Conservation (phyloP, 2,888 invertebrate species). For the Cosmia trapezina region DNA sequence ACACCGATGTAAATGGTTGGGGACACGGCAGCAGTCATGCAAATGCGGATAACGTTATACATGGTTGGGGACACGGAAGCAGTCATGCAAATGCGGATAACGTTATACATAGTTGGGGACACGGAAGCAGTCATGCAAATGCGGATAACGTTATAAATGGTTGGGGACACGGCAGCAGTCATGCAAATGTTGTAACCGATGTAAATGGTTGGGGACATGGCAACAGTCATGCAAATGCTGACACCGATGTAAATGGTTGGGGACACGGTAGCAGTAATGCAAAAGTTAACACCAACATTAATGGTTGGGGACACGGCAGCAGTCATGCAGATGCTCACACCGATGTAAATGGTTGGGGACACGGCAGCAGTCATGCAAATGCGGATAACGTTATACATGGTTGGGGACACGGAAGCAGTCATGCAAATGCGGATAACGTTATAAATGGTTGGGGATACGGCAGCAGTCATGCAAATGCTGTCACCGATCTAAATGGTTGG, state of each 20-base stretch:
- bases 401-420: not conserved
- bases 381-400: not conserved
- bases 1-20: no score
- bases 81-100: not conserved
- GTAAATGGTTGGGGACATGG: not conserved
- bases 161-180: no score
- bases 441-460: no score
- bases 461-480: not conserved
- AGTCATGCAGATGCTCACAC: not conserved
- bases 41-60: not conserved
- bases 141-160: not conserved
- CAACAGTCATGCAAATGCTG: not conserved
- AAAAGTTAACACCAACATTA: not conserved
- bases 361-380: not conserved
- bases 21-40: not conserved
- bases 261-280: not conserved
- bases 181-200: not conserved
- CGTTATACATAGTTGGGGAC: no score
- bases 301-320: not conserved
- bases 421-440: not conserved
- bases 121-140: not conserved
- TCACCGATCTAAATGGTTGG: not conserved
- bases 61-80: not conserved
- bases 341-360: no score
- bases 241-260: not conserved